A percentile compares a stretch with the other conserved stretches of the same genome.
phyloP scores from a whole-genome alignment of 2,113 vertebrate species.

The Heptranchias perlo region DNA sequence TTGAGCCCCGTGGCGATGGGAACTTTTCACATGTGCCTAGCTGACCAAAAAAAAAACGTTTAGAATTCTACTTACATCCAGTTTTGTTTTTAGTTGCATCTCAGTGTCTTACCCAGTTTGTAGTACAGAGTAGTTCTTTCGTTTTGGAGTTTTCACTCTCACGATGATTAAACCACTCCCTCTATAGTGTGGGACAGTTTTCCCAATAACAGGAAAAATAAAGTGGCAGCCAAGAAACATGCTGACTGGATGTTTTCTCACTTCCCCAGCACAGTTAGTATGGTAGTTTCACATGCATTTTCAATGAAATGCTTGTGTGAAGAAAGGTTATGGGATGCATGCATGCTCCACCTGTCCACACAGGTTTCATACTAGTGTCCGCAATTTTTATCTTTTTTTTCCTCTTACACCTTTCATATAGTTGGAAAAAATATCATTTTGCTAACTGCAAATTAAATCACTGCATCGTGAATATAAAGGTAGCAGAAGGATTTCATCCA shows the following conservation, averaged over 20 bases:
- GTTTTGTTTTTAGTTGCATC: background rate
- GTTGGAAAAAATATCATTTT: background rate
- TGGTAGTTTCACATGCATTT: background rate
- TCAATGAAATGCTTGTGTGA: background rate
- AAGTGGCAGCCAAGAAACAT: background rate
- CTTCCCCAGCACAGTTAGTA: background rate
- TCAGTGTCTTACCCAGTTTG: background rate
- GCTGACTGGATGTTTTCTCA: background rate
- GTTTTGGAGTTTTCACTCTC: background rate
- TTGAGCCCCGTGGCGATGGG: background rate
- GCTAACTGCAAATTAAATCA: background rate
- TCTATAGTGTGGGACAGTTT: background rate
- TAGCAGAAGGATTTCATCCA: background rate
- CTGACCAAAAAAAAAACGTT: background rate
- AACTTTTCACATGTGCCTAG: background rate
- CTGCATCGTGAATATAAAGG: background rate
- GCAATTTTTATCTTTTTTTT: background rate
- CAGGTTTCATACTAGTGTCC: background rate
- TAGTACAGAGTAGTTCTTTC: background rate
- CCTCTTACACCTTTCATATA: background rate
- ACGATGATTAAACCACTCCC: background rate
- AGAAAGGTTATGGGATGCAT: background rate
- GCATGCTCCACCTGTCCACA: background rate
- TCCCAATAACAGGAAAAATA: slow-evolving; percentile 27
- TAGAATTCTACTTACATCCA: background rate